These are phyloP conservation scores for Andinoacara biseriatus DNA, from an alignment of 2,113 vertebrate species.

Conservation along the genomic window DNA sequence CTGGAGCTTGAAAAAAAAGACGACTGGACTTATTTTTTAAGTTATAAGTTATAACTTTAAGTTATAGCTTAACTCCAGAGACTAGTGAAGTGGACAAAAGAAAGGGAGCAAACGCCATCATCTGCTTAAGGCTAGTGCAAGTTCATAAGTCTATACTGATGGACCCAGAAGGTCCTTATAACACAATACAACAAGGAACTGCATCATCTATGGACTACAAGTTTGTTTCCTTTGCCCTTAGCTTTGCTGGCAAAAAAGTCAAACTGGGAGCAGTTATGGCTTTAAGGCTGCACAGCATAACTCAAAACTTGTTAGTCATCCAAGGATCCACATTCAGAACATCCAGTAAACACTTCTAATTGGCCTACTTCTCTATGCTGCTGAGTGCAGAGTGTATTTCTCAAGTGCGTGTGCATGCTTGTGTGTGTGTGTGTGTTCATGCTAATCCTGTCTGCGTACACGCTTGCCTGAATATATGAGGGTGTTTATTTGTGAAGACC, in stretches of 20 bases:
- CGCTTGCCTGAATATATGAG: background rate
- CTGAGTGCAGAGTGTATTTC: background rate
- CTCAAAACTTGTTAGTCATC: conserved; percentile 24
- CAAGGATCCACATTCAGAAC: conserved; percentile 20
- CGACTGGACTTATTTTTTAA: too few relatives aligned
- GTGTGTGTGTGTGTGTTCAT: background rate
- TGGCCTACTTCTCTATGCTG: conserved; percentile 48
- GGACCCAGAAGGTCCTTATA: background rate
- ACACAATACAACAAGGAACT: background rate
- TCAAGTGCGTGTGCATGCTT: background rate
- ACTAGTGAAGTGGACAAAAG: background rate
- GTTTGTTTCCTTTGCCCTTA: background rate
- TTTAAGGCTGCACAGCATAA: conserved; percentile 1
- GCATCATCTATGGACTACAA: background rate
- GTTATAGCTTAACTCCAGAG: too few relatives aligned
- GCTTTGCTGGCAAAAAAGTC: conserved; percentile 9
- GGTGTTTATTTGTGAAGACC: conserved; percentile 20
- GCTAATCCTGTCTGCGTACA: conserved; percentile 7
- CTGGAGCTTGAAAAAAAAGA: too few relatives aligned
- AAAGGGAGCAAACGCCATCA: conserved; percentile 19
- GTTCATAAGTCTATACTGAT: background rate
- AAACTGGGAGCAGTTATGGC: conserved; percentile 18
- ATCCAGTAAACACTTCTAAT: conserved; percentile 53
- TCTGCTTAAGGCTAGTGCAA: background rate
- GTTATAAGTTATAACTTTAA: too few relatives aligned